These are phyloP conservation scores for Balaenoptera acutorostrata DNA, from an alignment of 2,113 vertebrate species.

Conservation along the genomic window DNA sequence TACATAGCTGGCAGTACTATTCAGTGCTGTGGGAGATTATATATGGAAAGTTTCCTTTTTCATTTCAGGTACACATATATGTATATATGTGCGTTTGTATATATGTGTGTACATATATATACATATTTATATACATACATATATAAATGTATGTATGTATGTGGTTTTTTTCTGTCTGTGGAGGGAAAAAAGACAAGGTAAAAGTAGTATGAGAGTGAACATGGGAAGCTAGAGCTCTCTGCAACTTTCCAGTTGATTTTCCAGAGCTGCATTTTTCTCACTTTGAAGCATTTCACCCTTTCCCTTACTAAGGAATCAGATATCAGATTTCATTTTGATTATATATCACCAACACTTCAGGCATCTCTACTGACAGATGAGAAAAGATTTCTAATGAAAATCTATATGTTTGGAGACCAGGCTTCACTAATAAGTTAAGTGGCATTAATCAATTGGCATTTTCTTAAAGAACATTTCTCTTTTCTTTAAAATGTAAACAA, in stretches of 20 bases:
- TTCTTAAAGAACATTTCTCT: constrained; percentile 4
- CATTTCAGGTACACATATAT: neutral
- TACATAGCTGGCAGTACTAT: neutral
- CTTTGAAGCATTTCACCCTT: constrained; percentile 6
- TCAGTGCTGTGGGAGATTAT: neutral
- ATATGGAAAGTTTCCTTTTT: neutral
- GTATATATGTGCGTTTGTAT: too few species aligned
- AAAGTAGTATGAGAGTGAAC: neutral
- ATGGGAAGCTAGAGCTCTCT: neutral
- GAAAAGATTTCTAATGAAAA: neutral
- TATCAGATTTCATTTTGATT: neutral
- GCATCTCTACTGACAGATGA: neutral
- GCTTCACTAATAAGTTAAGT: neutral
- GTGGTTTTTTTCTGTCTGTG: neutral
- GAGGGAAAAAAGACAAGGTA: neutral
- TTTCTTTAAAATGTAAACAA: constrained; percentile 20
- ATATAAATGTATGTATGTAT: neutral
- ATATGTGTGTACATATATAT: too few species aligned
- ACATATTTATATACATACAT: too few species aligned
- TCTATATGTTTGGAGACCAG: neutral
- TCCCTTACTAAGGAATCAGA: neutral
- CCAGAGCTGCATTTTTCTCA: neutral
- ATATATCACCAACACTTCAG: neutral
- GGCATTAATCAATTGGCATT: neutral
- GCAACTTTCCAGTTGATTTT: neutral